Conservation (phyloP, 2,888 invertebrate genomes). For the Meiosimyza decipiens region DNA sequence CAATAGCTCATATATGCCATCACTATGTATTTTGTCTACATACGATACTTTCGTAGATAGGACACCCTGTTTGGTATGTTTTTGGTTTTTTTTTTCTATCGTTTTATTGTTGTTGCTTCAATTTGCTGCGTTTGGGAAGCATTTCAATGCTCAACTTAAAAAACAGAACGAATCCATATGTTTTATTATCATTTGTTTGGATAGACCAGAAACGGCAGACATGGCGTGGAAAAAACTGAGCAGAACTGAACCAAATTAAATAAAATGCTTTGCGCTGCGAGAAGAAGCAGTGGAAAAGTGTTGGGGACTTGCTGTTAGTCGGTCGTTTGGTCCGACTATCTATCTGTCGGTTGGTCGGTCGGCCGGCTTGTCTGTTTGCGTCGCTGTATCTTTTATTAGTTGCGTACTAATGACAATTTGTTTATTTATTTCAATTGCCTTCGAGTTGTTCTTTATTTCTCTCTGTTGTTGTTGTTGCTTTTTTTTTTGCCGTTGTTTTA, state of each 20-base stretch:
- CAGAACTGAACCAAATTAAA: neutral
- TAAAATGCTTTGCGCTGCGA: neutral
- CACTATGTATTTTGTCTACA: too few species aligned
- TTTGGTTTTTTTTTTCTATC: constrained; percentile 3
- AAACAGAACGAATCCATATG: constrained; percentile 18
- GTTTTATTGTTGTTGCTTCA: neutral
- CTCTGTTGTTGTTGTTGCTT: constrained; percentile 8
- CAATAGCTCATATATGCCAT: too few species aligned
- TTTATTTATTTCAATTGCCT: constrained; percentile 37
- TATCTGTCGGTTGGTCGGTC: neutral
- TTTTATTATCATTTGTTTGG: constrained; percentile 24
- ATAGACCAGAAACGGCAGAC: constrained; percentile 3
- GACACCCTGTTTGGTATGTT: neutral
- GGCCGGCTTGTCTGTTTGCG: neutral
- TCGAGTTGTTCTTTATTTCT: constrained; percentile 31
- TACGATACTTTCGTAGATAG: too few species aligned
- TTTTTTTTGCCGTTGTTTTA: neutral
- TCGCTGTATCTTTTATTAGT: constrained; percentile 14
- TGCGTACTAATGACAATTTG: constrained; percentile 37
- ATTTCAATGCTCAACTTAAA: neutral
- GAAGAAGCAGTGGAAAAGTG: neutral
- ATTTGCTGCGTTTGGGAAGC: neutral
- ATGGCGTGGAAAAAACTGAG: too few species aligned
- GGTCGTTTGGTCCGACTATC: neutral
- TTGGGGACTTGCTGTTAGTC: neutral